These are phyloP conservation scores for Gadopsis marmoratus DNA, from an alignment of 2,797 vertebrate species.

Conservation along the genomic window DNA sequence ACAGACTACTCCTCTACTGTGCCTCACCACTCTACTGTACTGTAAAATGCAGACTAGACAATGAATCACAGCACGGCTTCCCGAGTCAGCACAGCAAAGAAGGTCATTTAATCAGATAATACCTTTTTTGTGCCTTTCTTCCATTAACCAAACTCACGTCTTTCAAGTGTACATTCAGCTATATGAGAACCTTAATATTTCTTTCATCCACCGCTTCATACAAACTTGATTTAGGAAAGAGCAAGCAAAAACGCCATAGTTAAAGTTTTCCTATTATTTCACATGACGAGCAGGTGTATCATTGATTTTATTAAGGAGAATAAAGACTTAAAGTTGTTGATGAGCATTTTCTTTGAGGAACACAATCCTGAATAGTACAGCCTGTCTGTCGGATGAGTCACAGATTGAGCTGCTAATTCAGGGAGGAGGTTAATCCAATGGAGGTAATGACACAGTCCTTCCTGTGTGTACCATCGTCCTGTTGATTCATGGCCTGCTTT, in stretches of 20 bases:
- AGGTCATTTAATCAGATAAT: background rate
- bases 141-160: background rate
- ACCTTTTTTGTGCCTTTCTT: background rate
- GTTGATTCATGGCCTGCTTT: conserved; percentile 58
- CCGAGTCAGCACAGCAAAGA: background rate
- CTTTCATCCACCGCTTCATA: background rate
- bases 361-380: background rate
- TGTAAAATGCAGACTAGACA: conserved; percentile 6
- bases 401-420: conserved; percentile 40
- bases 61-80: conserved; percentile 1
- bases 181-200: background rate
- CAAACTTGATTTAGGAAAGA: background rate
- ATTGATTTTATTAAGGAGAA: background rate
- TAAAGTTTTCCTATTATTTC: background rate
- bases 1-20: conserved; percentile 4
- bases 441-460: conserved; percentile 56
- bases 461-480: conserved; percentile 20
- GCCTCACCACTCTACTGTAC: background rate
- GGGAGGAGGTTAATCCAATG: conserved; percentile 49
- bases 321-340: background rate
- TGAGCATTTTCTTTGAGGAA: background rate
- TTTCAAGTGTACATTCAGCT: background rate
- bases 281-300: background rate
- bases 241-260: background rate
- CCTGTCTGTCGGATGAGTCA: conserved; percentile 45